Evolutionary conservation across 2,797 vertebrate species (phyloP), one percentile per base, ranked within the genome.

Genomic region (Falco novaeseelandiae): DNA sequence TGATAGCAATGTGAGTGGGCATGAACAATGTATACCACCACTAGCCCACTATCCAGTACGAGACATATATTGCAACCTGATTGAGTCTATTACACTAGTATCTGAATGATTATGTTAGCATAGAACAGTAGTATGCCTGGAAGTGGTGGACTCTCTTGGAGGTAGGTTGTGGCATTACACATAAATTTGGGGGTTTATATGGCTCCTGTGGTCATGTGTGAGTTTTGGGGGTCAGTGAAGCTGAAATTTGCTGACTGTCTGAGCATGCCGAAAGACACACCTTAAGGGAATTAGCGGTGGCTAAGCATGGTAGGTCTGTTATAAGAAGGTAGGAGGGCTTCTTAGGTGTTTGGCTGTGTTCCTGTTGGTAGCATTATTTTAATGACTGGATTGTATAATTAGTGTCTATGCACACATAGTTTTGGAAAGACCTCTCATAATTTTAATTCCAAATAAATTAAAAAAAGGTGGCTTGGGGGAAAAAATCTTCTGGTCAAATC

Each of bases 381-480:
- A 85, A 83, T 89, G 63, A 57, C 42, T 83, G 32, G 42, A 49
- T 66, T 83, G 57, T 81, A 55, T 94, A 94, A 94, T 89, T 90
- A 90, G 85, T 70, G 42, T 52, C 59, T 34, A 48, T 70, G 72
- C 21, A 58, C 61, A 32, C 15, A 48, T 38, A 86, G n/a, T 42
- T 89, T 93, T 89, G 84, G 57, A 89, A 89, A 88, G 65, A 65
- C 27, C 10, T 93, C 85, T 77, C 12, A 36, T 54, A 3, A 77
- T 74, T 89, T 94, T 92, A 86, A 89, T 89, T 96, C 38, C 32
- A 94, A 94, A 69, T 83, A 86, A 92, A 91, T 89, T 72, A 72
- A 86, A 71, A 89, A 4, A n/a, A 72, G 30, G 29, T 92, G 51
- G 18, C 23, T 36, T 52, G 10, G 19, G 22, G 14, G 14, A 15